Percentiles rank a stretch among this genome's conserved stretches.
phyloP scores from a whole-genome alignment of 2,888 invertebrate genomes.

The Hermaeophaga mercurialis region DNA sequence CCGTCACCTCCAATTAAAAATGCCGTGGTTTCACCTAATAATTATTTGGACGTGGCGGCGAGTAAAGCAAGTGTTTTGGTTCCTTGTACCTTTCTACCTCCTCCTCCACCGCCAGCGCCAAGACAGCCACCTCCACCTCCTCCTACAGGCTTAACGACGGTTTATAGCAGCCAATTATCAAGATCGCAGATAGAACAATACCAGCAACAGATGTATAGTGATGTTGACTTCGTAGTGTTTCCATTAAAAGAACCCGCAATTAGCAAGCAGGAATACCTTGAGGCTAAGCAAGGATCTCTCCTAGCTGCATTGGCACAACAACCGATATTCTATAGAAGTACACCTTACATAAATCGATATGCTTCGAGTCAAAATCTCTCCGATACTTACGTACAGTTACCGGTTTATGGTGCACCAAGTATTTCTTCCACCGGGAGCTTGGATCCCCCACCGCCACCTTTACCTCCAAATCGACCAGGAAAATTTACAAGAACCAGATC shows the following conservation, averaged over 20 bases:
- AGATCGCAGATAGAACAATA: slow-evolving; percentile 83
- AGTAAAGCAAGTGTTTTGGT: slow-evolving; percentile 60
- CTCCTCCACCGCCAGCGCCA: slow-evolving; percentile 73
- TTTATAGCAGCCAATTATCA: slow-evolving; percentile 72
- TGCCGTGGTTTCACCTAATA: slow-evolving; percentile 65
- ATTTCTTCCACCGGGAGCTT: slow-evolving; percentile 66
- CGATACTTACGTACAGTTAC: slow-evolving; percentile 74
- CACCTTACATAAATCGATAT: slow-evolving; percentile 79
- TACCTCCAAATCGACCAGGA: slow-evolving; percentile 64
- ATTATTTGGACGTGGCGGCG: slow-evolving; percentile 67
- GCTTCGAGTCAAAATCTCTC: slow-evolving; percentile 82
- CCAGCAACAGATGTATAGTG: slow-evolving; percentile 87
- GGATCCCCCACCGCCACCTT: slow-evolving; percentile 72
- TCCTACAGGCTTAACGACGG: slow-evolving; percentile 72
- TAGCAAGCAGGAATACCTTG: slow-evolving; percentile 89
- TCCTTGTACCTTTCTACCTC: slow-evolving; percentile 59
- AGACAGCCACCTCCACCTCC: slow-evolving; percentile 65
- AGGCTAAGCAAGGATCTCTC: slow-evolving; percentile 82
- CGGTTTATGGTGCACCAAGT: slow-evolving; percentile 72
- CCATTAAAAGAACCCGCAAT: slow-evolving; percentile 88
- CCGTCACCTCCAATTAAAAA: slow-evolving; percentile 56
- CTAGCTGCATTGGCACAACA: slow-evolving; percentile 68
- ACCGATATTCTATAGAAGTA: slow-evolving; percentile 79
- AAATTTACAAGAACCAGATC: slow-evolving; percentile 75
- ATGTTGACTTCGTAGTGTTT: slow-evolving; percentile 90